phyloP scores from a whole-genome alignment of 1,140 invertebrate genomes.

The Argopecten irradians region DNA sequence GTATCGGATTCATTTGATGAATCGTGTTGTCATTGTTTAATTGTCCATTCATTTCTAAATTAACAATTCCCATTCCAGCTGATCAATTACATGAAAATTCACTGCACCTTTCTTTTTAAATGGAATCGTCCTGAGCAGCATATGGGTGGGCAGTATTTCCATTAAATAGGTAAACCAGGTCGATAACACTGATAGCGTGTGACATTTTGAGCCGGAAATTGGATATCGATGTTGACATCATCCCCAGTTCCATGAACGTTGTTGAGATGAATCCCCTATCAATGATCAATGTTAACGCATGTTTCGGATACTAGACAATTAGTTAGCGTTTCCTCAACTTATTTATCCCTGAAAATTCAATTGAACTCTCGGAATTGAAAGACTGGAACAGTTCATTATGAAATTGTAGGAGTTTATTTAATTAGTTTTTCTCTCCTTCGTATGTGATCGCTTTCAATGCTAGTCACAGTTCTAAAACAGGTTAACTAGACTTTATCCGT shows the following conservation, averaged over 20 bases:
- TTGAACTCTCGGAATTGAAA: too few species aligned
- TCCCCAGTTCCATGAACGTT: neutral
- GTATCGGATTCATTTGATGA: too few species aligned
- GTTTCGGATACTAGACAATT: neutral
- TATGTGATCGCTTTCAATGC: too few species aligned
- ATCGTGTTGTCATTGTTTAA: neutral
- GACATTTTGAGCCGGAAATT: constrained; percentile 16
- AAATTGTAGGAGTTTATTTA: too few species aligned
- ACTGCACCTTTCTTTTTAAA: neutral
- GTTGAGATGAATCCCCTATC: neutral
- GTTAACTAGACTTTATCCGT: too few species aligned
- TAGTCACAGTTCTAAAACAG: too few species aligned
- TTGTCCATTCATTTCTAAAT: neutral
- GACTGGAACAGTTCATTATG: too few species aligned
- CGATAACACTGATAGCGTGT: neutral
- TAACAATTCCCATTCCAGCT: neutral
- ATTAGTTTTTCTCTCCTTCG: too few species aligned
- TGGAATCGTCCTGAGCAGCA: neutral
- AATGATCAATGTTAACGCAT: neutral
- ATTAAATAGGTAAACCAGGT: neutral
- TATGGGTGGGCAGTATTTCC: neutral
- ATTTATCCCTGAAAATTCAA: too few species aligned
- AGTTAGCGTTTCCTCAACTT: neutral
- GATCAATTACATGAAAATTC: neutral
- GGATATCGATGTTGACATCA: neutral